Percentiles rank a stretch among this genome's conserved stretches.
Conservation (phyloP, 2,113 vertebrate species). For the Anarrhichthys ocellatus region DNA sequence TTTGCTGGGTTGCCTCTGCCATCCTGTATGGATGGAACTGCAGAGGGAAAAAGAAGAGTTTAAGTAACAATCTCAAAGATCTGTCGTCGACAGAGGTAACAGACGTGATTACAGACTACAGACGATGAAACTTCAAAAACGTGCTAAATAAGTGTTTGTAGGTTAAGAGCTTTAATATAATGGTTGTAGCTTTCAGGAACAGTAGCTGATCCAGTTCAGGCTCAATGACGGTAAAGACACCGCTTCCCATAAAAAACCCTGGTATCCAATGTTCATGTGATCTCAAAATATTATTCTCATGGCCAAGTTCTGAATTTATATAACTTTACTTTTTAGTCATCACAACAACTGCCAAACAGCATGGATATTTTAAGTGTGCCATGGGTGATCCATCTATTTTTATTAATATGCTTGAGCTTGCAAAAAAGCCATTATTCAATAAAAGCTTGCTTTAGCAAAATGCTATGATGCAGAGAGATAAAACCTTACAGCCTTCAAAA, state of each 20-base stretch:
- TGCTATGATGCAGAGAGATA: not conserved
- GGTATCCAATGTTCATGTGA: too few relatives aligned
- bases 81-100: not conserved
- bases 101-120: not conserved
- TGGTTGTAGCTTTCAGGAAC: too few relatives aligned
- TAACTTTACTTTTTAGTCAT: not conserved
- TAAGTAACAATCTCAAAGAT: not conserved
- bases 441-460: slow-evolving; percentile 1
- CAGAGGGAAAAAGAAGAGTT: not conserved
- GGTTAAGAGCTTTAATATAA: too few relatives aligned
- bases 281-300: too few relatives aligned
- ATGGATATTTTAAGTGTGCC: not conserved
- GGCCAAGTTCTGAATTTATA: not conserved
- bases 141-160: too few relatives aligned
- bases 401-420: not conserved
- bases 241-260: too few relatives aligned
- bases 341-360: not conserved
- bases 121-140: not conserved
- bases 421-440: not conserved
- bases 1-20: slow-evolving; percentile 90
- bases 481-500: not conserved
- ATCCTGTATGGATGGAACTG: slow-evolving; percentile 87
- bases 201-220: too few relatives aligned
- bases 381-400: not conserved
- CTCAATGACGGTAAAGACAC: too few relatives aligned